Percentiles rank a stretch among this genome's conserved stretches.
These are phyloP conservation scores for Diuraphis noxia DNA, from an alignment of 1,140 invertebrate genomes.

Conservation along the genomic window DNA sequence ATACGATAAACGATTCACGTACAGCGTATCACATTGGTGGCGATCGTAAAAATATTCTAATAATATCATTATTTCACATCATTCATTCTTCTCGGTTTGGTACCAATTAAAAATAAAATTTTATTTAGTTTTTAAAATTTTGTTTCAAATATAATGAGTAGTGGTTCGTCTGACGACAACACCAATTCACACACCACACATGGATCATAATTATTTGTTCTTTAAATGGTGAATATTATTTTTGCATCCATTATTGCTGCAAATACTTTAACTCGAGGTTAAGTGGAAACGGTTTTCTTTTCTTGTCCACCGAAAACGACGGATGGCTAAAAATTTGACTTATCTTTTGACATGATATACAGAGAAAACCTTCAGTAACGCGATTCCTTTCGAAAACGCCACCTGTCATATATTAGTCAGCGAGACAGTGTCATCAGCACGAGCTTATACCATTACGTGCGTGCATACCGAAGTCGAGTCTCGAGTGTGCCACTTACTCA, in stretches of 20 bases:
- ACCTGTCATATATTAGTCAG: neutral
- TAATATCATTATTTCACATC: neutral
- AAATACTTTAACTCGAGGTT: no score
- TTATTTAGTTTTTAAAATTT: neutral
- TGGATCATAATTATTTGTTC: rapidly evolving
- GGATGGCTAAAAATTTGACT: no score
- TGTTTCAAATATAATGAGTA: neutral
- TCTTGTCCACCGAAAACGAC: rapidly evolving
- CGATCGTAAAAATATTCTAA: neutral
- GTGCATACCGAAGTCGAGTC: neutral
- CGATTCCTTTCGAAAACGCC: neutral
- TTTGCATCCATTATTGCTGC: no score
- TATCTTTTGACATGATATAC: neutral
- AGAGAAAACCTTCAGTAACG: neutral
- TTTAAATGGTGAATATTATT: no score
- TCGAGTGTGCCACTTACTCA: neutral
- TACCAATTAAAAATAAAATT: no score
- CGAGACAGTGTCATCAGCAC: neutral
- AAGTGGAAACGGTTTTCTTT: no score
- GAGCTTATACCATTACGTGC: neutral
- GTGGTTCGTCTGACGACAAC: no score
- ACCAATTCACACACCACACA: neutral
- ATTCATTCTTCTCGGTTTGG: no score
- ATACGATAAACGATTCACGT: neutral
- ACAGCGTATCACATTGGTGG: neutral